Conservation (phyloP, 2,888 invertebrate genomes). For the Melipona beecheii region DNA sequence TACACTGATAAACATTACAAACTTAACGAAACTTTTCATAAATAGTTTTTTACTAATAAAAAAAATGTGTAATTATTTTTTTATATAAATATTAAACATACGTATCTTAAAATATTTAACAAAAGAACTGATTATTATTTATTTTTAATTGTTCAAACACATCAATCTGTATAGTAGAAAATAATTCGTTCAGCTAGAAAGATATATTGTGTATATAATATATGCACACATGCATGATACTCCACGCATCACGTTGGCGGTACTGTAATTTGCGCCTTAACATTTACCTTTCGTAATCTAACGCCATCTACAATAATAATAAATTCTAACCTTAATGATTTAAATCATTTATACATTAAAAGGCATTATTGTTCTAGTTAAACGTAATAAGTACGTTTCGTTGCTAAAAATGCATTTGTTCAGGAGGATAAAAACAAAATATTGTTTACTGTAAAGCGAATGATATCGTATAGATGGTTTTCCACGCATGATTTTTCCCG, state of each 20-base stretch:
- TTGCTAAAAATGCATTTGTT: conserved; percentile 7
- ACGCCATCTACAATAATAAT: conserved; percentile 69
- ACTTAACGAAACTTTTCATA: neutral
- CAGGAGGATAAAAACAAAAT: neutral
- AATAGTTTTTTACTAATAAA: neutral
- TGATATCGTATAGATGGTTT: conserved; percentile 28
- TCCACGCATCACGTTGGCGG: conserved; percentile 56
- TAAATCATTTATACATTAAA: conserved; percentile 34
- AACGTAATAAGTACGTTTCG: conserved; percentile 1
- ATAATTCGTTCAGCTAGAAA: neutral
- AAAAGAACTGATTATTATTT: neutral
- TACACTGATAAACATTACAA: neutral
- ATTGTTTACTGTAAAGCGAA: neutral
- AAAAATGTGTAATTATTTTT: neutral
- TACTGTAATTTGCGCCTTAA: conserved; percentile 50
- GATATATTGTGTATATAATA: neutral
- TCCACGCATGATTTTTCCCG: conserved; percentile 76
- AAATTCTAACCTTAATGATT: conserved; percentile 69
- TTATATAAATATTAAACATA: neutral
- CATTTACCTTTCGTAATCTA: conserved; percentile 41
- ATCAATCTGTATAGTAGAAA: neutral
- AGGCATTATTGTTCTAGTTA: neutral
- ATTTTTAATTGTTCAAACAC: neutral
- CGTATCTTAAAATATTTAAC: neutral
- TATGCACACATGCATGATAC: neutral